phyloP scores from a whole-genome alignment of 2,888 invertebrate genomes.

The Corbicula japonica region DNA sequence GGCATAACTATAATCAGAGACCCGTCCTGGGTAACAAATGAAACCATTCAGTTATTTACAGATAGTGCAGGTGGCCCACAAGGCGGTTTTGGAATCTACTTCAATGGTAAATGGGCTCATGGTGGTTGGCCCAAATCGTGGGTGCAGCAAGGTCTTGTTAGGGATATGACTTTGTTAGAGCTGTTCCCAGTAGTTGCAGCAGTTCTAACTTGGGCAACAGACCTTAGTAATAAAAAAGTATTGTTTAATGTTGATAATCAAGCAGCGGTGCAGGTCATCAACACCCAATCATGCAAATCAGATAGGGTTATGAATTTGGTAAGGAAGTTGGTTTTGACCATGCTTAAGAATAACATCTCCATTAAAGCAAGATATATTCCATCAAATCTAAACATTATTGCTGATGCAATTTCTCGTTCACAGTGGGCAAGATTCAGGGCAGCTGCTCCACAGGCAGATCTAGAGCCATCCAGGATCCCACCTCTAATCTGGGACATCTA shows the following conservation, averaged over 20 bases:
- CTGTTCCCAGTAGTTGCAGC: neutral
- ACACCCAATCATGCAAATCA: too few relatives aligned
- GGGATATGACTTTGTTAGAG: slow-evolving; percentile 5
- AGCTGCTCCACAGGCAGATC: slow-evolving; percentile 6
- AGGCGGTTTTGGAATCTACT: too few relatives aligned
- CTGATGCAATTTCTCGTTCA: slow-evolving; percentile 13
- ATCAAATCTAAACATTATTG: neutral
- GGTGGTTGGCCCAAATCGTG: neutral
- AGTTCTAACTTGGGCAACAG: neutral
- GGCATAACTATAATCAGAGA: neutral
- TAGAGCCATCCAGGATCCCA: neutral
- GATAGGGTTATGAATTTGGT: too few relatives aligned
- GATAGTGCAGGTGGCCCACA: neutral
- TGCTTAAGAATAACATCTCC: too few relatives aligned
- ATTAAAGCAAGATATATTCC: too few relatives aligned
- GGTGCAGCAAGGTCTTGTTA: too few relatives aligned
- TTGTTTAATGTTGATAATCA: too few relatives aligned
- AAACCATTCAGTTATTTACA: neutral
- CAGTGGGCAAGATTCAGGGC: slow-evolving; percentile 1
- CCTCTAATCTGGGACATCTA: too few relatives aligned
- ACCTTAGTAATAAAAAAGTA: neutral
- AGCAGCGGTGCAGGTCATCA: too few relatives aligned
- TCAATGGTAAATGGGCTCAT: too few relatives aligned
- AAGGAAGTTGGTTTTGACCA: too few relatives aligned
- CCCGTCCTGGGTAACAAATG: neutral